These are phyloP conservation scores for Cheilosia scutellata DNA, from an alignment of 2,888 invertebrate genomes.

Conservation along the genomic window DNA sequence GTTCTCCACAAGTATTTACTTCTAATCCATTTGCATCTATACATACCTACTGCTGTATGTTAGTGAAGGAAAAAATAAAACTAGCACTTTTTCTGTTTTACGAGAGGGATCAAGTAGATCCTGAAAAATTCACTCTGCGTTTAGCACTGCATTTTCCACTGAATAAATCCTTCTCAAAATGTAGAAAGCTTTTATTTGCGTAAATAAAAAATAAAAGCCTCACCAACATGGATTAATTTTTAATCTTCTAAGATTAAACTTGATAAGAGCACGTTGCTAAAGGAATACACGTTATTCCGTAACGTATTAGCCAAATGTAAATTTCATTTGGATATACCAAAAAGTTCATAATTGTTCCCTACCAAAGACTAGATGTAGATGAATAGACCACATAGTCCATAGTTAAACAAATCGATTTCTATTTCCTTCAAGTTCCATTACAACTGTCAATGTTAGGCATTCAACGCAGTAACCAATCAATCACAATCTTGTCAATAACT, in stretches of 20 bases:
- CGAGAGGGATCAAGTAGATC: not conserved
- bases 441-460: not conserved
- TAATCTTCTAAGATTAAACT: no score
- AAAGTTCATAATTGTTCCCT: no score
- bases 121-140: not conserved
- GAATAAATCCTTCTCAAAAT: not conserved
- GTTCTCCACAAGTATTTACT: not conserved
- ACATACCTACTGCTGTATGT: not conserved
- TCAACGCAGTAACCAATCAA: conserved; percentile 10
- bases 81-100: conserved; percentile 1
- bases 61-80: no score
- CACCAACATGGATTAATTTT: not conserved
- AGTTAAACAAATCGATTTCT: not conserved
- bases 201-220: not conserved
- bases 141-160: not conserved
- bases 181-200: no score
- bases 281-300: no score
- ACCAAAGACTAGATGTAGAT: no score
- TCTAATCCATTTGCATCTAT: conserved; percentile 5
- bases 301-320: no score
- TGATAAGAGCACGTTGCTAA: no score
- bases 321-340: no score
- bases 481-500: conserved; percentile 15
- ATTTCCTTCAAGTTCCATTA: no score
- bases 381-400: no score